A percentile compares a stretch with the other conserved stretches of the same genome.
Conservation (phyloP, 1,140 invertebrate species). For the Lordiphosa stackelbergi region DNA sequence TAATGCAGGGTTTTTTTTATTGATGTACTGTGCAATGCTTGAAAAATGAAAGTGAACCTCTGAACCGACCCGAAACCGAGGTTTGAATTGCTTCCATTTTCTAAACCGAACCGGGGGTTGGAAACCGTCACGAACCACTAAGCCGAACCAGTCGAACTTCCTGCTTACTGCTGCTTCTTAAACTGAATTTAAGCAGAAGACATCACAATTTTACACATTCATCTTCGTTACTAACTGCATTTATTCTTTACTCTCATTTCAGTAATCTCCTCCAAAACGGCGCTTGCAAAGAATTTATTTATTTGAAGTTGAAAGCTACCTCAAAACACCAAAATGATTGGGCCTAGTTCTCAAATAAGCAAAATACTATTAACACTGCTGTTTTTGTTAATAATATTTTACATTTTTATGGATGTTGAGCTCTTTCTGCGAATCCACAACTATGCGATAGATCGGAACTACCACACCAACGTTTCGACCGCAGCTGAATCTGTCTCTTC, state of each 20-base stretch:
- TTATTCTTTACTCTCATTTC: slow-evolving; percentile 17
- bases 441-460: slow-evolving; percentile 78
- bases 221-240: neutral
- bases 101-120: no score
- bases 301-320: slow-evolving; percentile 48
- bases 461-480: slow-evolving; percentile 58
- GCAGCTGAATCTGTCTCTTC: slow-evolving; percentile 4
- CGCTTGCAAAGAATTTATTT: slow-evolving; percentile 34
- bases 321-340: slow-evolving; percentile 78
- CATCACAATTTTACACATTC: neutral
- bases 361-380: slow-evolving; percentile 79
- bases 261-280: slow-evolving; percentile 26
- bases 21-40: no score
- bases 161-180: no score
- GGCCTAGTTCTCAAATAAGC: slow-evolving; percentile 80
- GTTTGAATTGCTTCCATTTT: no score
- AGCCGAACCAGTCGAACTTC: no score
- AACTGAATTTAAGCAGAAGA: no score
- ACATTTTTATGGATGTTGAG: slow-evolving; percentile 81
- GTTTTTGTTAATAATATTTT: slow-evolving; percentile 79
- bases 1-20: no score
- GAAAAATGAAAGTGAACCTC: no score
- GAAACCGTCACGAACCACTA: no score
- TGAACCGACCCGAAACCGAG: no score
- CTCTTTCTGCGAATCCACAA: slow-evolving; percentile 81